A percentile compares a stretch with the other conserved stretches of the same genome.
These are phyloP conservation scores for Drosophila carrolli DNA, from an alignment of 1,140 invertebrate genomes.

Conservation along the genomic window DNA sequence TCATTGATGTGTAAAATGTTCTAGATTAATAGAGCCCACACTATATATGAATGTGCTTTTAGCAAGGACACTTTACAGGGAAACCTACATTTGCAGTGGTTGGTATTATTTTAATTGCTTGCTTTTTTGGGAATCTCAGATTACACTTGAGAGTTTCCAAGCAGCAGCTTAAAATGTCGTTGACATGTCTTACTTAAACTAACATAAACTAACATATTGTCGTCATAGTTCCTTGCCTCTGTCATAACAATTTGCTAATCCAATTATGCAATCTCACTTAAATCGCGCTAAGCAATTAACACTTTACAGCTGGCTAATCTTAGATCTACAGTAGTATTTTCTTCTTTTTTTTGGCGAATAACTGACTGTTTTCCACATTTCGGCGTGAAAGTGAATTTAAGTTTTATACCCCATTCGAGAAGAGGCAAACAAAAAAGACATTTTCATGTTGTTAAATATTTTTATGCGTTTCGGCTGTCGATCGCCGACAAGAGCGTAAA, in stretches of 20 bases:
- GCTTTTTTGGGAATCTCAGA: too few relatives aligned
- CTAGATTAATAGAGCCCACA: background rate
- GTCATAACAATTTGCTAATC: conserved; percentile 33
- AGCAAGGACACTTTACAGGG: background rate
- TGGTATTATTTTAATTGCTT: background rate
- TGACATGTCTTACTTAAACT: conserved; percentile 10
- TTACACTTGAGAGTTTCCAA: too few relatives aligned
- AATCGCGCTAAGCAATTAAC: conserved; percentile 46
- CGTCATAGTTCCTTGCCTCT: conserved; percentile 8
- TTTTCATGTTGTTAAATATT: conserved; percentile 41
- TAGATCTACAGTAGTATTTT: conserved; percentile 15
- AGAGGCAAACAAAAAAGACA: conserved; percentile 29
- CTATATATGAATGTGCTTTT: background rate
- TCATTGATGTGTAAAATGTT: too few relatives aligned
- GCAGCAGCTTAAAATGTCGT: background rate
- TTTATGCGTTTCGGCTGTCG: conserved; percentile 42
- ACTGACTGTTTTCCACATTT: conserved; percentile 25
- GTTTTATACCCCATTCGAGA: conserved; percentile 30
- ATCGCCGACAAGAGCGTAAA: conserved; percentile 38
- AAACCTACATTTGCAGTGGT: too few relatives aligned
- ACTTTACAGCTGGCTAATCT: conserved; percentile 41
- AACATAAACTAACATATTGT: conserved; percentile 9
- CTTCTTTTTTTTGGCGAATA: conserved; percentile 21
- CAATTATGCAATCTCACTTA: conserved; percentile 37
- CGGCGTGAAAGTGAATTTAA: conserved; percentile 48